Percentiles rank a stretch among this genome's conserved stretches.
phyloP scores from a whole-genome alignment of 2,113 vertebrate species.

The Callionymus lyra region DNA sequence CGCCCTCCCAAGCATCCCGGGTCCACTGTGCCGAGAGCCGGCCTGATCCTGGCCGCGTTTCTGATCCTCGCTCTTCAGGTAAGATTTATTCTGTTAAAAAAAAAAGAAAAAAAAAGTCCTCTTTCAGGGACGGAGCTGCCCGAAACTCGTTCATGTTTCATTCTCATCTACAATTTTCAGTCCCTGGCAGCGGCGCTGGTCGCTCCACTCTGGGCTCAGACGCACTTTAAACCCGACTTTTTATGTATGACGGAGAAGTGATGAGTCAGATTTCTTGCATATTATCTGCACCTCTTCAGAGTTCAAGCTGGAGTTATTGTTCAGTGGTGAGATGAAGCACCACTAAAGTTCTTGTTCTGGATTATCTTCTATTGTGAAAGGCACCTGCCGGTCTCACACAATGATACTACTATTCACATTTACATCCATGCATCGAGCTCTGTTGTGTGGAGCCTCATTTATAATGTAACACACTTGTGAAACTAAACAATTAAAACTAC shows the following conservation, averaged over 20 bases:
- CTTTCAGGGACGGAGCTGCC: conserved; percentile 1
- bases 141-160: conserved; percentile 13
- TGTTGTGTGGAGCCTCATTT: too few species aligned
- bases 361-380: too few species aligned
- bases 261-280: not conserved
- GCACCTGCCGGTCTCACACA: too few species aligned
- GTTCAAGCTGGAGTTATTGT: too few species aligned
- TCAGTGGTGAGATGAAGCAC: too few species aligned
- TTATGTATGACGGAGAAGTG: conserved; percentile 1
- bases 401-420: too few species aligned
- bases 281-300: not conserved
- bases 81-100: conserved; percentile 10
- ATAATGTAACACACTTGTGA: too few species aligned
- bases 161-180: conserved; percentile 20
- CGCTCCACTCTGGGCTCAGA: conserved; percentile 16
- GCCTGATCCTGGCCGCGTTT: conserved; percentile 44
- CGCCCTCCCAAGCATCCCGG: conserved; percentile 28
- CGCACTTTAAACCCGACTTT: conserved; percentile 5
- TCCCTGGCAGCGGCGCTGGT: conserved; percentile 26
- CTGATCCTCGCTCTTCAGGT: conserved; percentile 54
- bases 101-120: not conserved
- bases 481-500: too few species aligned
- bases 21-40: conserved; percentile 24
- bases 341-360: too few species aligned
- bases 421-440: too few species aligned